Conservation (phyloP, 2,888 invertebrate genomes). For the Noctuana brunneofusca region DNA sequence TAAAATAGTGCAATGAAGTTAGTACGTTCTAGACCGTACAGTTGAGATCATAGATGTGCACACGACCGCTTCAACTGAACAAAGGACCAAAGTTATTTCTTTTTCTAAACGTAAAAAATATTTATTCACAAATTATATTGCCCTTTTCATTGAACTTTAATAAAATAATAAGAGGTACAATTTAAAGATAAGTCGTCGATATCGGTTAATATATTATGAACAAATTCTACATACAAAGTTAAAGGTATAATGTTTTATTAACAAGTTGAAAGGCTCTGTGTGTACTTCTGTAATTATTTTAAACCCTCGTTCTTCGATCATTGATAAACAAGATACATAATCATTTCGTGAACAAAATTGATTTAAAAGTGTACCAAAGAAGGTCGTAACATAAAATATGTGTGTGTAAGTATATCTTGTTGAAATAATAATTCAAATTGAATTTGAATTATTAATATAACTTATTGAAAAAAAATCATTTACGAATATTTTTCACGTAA, state of each 20-base stretch:
- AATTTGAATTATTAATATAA: too few species aligned
- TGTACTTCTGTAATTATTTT: conserved; percentile 20
- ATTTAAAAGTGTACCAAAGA: too few species aligned
- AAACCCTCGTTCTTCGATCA: conserved; percentile 8
- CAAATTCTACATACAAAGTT: neutral
- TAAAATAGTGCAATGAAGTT: conserved; percentile 30
- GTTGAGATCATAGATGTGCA: conserved; percentile 14
- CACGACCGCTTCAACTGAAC: neutral
- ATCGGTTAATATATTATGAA: neutral
- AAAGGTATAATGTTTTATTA: neutral
- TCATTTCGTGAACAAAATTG: too few species aligned
- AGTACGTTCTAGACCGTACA: conserved; percentile 26
- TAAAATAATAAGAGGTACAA: neutral
- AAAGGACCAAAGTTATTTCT: conserved; percentile 4
- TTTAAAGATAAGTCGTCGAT: neutral
- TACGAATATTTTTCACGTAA: too few species aligned
- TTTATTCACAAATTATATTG: conserved; percentile 1
- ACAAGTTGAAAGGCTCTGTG: conserved; percentile 1
- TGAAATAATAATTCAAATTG: too few species aligned
- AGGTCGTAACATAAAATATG: too few species aligned
- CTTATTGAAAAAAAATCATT: too few species aligned
- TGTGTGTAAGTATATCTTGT: too few species aligned
- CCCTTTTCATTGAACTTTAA: neutral
- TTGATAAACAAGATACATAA: too few species aligned
- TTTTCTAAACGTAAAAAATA: neutral